Base-by-base conservation (phyloP, 2,797 vertebrate species). In the Lophotriccus pileatus region DNA sequence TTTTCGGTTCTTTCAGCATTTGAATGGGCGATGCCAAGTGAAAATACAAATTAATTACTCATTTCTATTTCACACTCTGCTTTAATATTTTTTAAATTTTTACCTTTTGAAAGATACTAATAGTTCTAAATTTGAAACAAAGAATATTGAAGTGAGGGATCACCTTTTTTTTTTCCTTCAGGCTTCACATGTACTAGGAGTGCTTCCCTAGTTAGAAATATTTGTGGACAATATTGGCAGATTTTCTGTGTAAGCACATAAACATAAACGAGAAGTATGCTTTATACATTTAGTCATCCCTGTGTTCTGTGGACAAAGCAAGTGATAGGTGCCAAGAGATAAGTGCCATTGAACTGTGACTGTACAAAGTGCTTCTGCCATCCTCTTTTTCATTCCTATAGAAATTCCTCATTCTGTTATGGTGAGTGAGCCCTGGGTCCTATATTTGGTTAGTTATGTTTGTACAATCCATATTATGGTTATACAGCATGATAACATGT, bases 381-480 rank as follows among this genome's bases (percentile, higher is more conserved):
- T 36, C 11, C 46, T 58, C 68, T 28, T 46, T 37, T 58, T 81
- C 27, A 4, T 55, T 77, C 12, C 5, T 27, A n/a, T 1, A 32
- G 36, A 23, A 1, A 2, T 59, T 84, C 28, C 10, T 73, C 24
- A 36, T 60, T 64, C 46, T 78, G 34, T 25, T 28, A 4, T 3
- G 10, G 15, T 27, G 34, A 85, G 12, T 14, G n/a, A 79, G 19
- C 34, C 16, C 20, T 4, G 4, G 32, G n/a, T 32, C 20, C 11
- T 10, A 10, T 10, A 4, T 28, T 7, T 37, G 11, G 20, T 39
- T 25, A 28, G 24, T 10, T 68, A 47, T 22, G 4, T 47, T 44
- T 77, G 14, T 34, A 22, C 14, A 63, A 11, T 10, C 24, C 1
- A 0, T 43, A 4, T 30, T 24, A 9, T 5, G 23, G 28, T 14